These are phyloP conservation scores for Urechis unicinctus DNA, from an alignment of 2,888 invertebrate species.

Conservation along the genomic window DNA sequence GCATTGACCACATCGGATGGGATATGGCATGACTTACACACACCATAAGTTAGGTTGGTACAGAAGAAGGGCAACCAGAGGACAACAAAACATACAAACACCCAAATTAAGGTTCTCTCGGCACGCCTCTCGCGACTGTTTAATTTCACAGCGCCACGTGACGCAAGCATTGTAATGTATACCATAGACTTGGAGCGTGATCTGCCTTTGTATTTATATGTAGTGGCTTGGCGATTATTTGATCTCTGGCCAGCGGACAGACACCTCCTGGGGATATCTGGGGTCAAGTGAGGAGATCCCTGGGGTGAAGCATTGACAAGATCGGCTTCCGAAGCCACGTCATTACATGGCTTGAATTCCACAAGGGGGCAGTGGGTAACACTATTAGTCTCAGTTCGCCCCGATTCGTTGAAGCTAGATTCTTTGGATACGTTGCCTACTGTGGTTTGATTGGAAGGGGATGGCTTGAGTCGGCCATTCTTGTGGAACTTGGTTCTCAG, in stretches of 20 bases:
- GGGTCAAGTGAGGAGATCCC: neutral
- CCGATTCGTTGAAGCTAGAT: neutral
- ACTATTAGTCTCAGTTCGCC: neutral
- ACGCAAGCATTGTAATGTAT: conserved; percentile 16
- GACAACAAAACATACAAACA: conserved; percentile 22
- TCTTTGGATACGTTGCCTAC: too few relatives aligned
- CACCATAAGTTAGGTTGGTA: conserved; percentile 21
- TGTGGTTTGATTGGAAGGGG: too few relatives aligned
- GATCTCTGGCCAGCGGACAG: neutral
- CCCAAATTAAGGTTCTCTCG: conserved; percentile 24
- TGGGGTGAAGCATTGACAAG: neutral
- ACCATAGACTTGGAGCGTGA: conserved; percentile 9
- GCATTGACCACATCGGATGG: conserved; percentile 15
- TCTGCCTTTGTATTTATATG: neutral
- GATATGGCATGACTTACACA: conserved; percentile 19
- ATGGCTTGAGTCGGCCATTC: neutral
- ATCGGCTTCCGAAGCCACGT: neutral
- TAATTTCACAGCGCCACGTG: conserved; percentile 10
- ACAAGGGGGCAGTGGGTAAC: neutral
- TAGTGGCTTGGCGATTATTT: neutral
- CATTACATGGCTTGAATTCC: neutral
- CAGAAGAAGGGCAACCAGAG: conserved; percentile 24
- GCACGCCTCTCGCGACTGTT: conserved; percentile 22
- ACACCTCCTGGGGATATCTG: neutral
- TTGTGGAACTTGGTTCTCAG: neutral